These are phyloP conservation scores for Lepetodrilus schrolli DNA, from an alignment of 2,888 invertebrate genomes.

Conservation along the genomic window DNA sequence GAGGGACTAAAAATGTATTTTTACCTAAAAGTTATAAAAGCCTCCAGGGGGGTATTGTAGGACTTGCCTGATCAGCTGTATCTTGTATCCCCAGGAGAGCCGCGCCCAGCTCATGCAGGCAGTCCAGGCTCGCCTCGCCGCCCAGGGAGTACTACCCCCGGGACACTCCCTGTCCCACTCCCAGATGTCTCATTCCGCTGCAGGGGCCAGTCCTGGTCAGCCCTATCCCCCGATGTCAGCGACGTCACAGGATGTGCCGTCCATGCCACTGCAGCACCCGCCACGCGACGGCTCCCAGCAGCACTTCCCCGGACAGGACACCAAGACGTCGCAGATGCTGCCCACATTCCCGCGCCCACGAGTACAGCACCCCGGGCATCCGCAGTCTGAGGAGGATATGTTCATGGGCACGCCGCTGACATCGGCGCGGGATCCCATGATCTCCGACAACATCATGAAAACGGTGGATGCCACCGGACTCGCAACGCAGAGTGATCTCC, in stretches of 20 bases:
- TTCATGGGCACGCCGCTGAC: slow-evolving; percentile 26
- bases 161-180: neutral
- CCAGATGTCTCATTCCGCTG: neutral
- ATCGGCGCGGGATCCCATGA: slow-evolving; percentile 21
- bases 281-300: too few relatives aligned
- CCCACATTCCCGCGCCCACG: slow-evolving; percentile 19
- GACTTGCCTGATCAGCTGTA: too few relatives aligned
- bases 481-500: slow-evolving; percentile 35
- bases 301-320: neutral
- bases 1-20: too few relatives aligned
- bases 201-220: neutral
- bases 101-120: neutral
- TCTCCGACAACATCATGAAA: slow-evolving; percentile 5
- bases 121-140: neutral
- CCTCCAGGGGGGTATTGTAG: too few relatives aligned
- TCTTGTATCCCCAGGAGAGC: neutral
- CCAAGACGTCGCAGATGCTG: slow-evolving; percentile 3
- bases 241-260: neutral
- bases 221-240: too few relatives aligned
- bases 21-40: too few relatives aligned
- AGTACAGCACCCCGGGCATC: neutral
- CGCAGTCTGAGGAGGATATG: slow-evolving; percentile 35
- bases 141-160: neutral
- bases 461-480: slow-evolving; percentile 32
- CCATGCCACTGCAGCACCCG: neutral